phyloP scores from a whole-genome alignment of 2,797 vertebrate genomes.

The Enteromius anoplus region DNA sequence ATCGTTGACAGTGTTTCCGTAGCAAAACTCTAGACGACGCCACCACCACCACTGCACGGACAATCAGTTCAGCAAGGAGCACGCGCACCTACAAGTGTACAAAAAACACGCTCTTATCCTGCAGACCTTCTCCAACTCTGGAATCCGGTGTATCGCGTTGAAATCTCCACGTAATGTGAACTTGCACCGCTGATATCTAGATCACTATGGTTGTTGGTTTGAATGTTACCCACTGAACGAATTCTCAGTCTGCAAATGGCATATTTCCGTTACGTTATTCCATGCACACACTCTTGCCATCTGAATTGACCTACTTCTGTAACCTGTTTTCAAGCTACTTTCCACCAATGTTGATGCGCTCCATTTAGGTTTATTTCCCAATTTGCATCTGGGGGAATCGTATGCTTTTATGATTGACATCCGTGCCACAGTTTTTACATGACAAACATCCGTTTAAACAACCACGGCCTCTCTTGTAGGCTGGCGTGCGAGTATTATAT shows the following conservation, averaged over 20 bases:
- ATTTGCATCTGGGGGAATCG: background rate
- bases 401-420: background rate
- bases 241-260: conserved; percentile 5
- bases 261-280: background rate
- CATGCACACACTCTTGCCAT: background rate
- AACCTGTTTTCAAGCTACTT: conserved; percentile 12
- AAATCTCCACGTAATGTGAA: conserved; percentile 23
- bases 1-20: conserved; percentile 70
- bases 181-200: background rate
- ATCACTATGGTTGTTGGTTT: background rate
- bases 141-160: background rate
- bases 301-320: background rate
- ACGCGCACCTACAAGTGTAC: background rate
- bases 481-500: conserved; percentile 30
- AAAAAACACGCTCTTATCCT: background rate
- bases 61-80: conserved; percentile 52
- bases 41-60: conserved; percentile 41
- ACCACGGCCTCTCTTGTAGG: background rate
- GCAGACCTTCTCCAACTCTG: background rate
- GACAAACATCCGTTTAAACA: background rate
- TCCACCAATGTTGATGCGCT: background rate
- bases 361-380: background rate
- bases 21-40: conserved; percentile 54
- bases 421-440: conserved; percentile 30
- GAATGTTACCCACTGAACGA: conserved; percentile 6